These are phyloP conservation scores for Zaprionus lachaisei DNA, from an alignment of 1,140 invertebrate genomes.

Conservation along the genomic window DNA sequence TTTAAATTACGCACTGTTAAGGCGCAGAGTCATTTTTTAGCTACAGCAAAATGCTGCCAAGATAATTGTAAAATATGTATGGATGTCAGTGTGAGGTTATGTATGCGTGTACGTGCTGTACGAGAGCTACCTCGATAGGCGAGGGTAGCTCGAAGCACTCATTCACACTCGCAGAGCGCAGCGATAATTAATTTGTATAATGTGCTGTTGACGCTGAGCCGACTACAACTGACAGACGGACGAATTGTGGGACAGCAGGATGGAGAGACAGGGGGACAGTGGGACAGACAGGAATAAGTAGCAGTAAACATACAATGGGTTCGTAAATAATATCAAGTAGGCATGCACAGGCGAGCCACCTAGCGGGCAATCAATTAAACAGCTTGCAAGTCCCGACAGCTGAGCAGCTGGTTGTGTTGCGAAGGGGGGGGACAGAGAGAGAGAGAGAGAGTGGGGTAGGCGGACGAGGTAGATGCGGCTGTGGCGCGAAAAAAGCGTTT, in stretches of 20 bases:
- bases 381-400: conserved; percentile 22
- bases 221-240: conserved; percentile 12
- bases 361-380: conserved; percentile 71
- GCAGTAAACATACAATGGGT: conserved; percentile 56
- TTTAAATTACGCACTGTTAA: conserved; percentile 37
- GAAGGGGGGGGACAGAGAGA: neutral
- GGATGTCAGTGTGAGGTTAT: neutral
- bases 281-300: conserved; percentile 52
- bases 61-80: conserved; percentile 64
- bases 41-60: conserved; percentile 56
- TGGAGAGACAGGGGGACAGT: neutral
- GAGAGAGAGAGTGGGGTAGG: neutral
- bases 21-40: conserved; percentile 39
- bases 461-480: neutral
- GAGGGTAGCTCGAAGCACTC: neutral
- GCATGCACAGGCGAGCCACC: conserved; percentile 29
- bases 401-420: conserved; percentile 16
- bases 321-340: conserved; percentile 53
- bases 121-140: neutral
- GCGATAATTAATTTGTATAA: conserved; percentile 76
- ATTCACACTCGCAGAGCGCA: conserved; percentile 19
- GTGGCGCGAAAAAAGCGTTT: conserved; percentile 70
- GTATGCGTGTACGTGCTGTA: neutral
- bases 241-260: conserved; percentile 4
- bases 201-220: conserved; percentile 59